A percentile compares a stretch with the other conserved stretches of the same genome.
Conservation (phyloP, 2,113 vertebrate genomes). For the Antennarius striatus region DNA sequence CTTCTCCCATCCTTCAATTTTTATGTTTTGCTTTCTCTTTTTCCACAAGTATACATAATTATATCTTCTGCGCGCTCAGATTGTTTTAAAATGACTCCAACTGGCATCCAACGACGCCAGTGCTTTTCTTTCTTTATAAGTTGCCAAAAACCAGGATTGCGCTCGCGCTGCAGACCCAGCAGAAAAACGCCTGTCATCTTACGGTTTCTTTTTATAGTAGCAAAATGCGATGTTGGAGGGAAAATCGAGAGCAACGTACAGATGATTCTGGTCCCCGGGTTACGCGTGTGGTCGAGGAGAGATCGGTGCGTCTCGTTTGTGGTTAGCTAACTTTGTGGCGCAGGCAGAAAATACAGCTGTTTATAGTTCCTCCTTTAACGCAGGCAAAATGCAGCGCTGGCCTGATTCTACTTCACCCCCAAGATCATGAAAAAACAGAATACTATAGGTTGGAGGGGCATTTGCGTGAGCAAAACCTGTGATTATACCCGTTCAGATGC, state of each 20-base stretch:
- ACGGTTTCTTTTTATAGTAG: slow-evolving; percentile 59
- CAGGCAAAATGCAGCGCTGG: slow-evolving; percentile 54
- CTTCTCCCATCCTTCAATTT: slow-evolving; percentile 13
- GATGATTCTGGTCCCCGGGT: slow-evolving; percentile 64
- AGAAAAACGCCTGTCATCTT: slow-evolving; percentile 49
- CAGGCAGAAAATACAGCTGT: slow-evolving; percentile 51
- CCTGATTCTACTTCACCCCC: slow-evolving; percentile 23
- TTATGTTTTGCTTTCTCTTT: slow-evolving; percentile 20
- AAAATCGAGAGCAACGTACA: slow-evolving; percentile 64
- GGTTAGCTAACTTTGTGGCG: slow-evolving; percentile 64
- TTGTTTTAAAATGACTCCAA: slow-evolving; percentile 60
- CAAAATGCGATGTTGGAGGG: slow-evolving; percentile 49
- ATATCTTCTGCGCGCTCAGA: slow-evolving; percentile 47
- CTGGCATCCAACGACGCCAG: slow-evolving; percentile 54
- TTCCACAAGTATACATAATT: slow-evolving; percentile 48
- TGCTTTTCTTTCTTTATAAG: slow-evolving; percentile 23
- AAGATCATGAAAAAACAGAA: slow-evolving; percentile 45
- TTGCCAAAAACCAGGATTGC: slow-evolving; percentile 56
- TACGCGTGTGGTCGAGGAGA: slow-evolving; percentile 41
- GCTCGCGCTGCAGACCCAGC: slow-evolving; percentile 24
- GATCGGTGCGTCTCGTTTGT: slow-evolving; percentile 52
- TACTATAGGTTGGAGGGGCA: slow-evolving; percentile 33
- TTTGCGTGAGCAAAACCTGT: slow-evolving; percentile 60
- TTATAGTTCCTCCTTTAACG: slow-evolving; percentile 53
- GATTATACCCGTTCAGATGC: slow-evolving; percentile 58